Evolutionary conservation across 2,113 vertebrate genomes (phyloP), one percentile per base, ranked within the genome.

Genomic region (Triplophysa dalaica): DNA sequence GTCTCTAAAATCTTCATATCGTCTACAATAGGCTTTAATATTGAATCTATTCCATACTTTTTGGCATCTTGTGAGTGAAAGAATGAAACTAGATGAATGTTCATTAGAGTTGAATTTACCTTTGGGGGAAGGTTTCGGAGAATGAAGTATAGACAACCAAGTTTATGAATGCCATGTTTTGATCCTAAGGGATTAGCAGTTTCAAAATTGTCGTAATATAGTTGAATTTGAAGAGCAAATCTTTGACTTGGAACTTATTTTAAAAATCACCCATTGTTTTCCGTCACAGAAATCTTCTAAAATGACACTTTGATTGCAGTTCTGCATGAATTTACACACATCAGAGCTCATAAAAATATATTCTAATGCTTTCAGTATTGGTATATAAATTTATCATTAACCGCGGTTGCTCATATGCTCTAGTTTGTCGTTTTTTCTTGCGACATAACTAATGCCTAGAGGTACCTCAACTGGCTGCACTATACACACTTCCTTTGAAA

Each of bases 161-260:
- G 52, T 56, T 56, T 56, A 56, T 56, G 52, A n/a, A 56, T 56
- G 17, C 17, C 52, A 19, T 56, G 52, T 13, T 56, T 56, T 56
- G 52, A 19, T 13, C 16, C 52, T 56, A 56, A 56, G 52, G 52
- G 52, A 17, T 56, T n/a, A 56, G 52, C 52, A 1, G 52, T 54
- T 54, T 54, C 52, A 56, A 56, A 56, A 13, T 56, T 17, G 4
- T 56, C 52, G 17, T 17, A 56, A 56, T 56, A 56, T 1, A 66
- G 33, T 12, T 66, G 63, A 66, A 41, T 66, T 66, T 41, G 63
- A 41, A 66, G 33, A 66, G 63, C 29, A 66, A n/a, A 66, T 67
- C 17, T 67, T 17, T 43, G 64, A 67, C 64, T 43, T 41, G 38
- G n/a, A n/a, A n/a, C n/a, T n/a, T n/a, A n/a, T n/a, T n/a, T n/a